phyloP scores from a whole-genome alignment of 2,797 vertebrate species.

The Cyclura pinguis region DNA sequence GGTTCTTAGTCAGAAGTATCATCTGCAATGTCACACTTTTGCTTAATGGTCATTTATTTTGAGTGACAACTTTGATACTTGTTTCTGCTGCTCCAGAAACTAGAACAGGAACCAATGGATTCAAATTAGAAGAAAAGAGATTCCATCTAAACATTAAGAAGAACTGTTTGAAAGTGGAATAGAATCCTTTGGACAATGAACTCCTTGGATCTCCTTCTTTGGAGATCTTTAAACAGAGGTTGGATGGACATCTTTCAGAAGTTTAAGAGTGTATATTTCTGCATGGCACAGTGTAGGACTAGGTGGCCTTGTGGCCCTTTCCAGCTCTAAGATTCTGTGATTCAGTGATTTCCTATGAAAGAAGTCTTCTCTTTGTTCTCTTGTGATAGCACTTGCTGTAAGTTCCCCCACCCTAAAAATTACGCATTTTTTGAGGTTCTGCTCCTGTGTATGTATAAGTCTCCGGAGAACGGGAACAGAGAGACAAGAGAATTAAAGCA shows the following conservation, averaged over 20 bases:
- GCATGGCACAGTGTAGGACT: background rate
- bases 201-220: too few species aligned
- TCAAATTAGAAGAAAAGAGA: background rate
- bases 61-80: background rate
- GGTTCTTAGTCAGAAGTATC: background rate
- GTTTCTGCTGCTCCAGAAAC: background rate
- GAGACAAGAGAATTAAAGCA: background rate
- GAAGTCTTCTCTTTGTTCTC: background rate
- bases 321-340: background rate
- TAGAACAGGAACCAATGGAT: too few species aligned
- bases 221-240: too few species aligned
- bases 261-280: too few species aligned
- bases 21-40: background rate
- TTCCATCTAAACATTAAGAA: background rate
- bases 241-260: too few species aligned
- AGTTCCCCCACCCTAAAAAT: background rate
- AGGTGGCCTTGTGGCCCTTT: background rate
- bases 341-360: slow-evolving; percentile 13
- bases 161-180: background rate
- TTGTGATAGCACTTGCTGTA: background rate
- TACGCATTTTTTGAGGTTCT: background rate
- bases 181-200: too few species aligned
- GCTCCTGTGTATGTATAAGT: background rate
- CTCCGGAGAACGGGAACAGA: background rate
- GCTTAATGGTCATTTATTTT: background rate